phyloP scores from a whole-genome alignment of 1,140 invertebrate genomes.

The Bombus impatiens region DNA sequence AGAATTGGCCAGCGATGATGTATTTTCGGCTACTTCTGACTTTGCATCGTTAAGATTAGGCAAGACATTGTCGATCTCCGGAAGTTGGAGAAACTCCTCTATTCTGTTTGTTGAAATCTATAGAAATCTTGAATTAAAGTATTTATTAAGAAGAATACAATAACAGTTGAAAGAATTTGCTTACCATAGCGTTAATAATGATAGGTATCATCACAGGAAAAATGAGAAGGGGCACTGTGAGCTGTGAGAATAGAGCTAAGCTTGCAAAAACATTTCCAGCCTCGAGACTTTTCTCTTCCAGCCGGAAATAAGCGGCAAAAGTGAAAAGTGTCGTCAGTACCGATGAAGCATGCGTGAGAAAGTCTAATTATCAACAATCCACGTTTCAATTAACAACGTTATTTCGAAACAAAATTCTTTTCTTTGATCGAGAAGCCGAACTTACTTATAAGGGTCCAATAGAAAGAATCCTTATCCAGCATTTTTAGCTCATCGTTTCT shows the following conservation, averaged over 20 bases:
- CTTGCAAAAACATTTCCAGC: slow-evolving; percentile 89
- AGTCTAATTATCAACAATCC: slow-evolving; percentile 63
- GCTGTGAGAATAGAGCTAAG: slow-evolving; percentile 90
- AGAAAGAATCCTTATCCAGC: slow-evolving; percentile 88
- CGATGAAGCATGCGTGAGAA: slow-evolving; percentile 89
- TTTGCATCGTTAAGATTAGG: slow-evolving; percentile 73
- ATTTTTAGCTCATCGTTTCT: slow-evolving; percentile 88
- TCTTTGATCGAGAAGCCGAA: no score
- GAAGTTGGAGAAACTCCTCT: slow-evolving; percentile 86
- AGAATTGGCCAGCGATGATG: slow-evolving; percentile 41
- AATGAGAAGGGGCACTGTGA: slow-evolving; percentile 90
- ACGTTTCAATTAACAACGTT: not conserved
- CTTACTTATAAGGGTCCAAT: slow-evolving; percentile 89
- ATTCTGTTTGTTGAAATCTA: slow-evolving; percentile 87
- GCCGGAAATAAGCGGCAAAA: slow-evolving; percentile 85
- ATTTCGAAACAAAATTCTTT: not conserved
- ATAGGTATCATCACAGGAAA: slow-evolving; percentile 91
- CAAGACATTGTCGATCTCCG: slow-evolving; percentile 85
- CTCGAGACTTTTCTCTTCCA: slow-evolving; percentile 84
- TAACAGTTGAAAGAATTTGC: slow-evolving; percentile 46
- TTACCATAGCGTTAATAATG: slow-evolving; percentile 89
- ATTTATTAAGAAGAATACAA: not conserved
- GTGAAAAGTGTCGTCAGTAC: slow-evolving; percentile 89
- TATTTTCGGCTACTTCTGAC: not conserved
- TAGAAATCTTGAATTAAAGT: slow-evolving; percentile 65